These are phyloP conservation scores for Euborellia annulipes DNA, from an alignment of 1,140 invertebrate species.

Conservation along the genomic window DNA sequence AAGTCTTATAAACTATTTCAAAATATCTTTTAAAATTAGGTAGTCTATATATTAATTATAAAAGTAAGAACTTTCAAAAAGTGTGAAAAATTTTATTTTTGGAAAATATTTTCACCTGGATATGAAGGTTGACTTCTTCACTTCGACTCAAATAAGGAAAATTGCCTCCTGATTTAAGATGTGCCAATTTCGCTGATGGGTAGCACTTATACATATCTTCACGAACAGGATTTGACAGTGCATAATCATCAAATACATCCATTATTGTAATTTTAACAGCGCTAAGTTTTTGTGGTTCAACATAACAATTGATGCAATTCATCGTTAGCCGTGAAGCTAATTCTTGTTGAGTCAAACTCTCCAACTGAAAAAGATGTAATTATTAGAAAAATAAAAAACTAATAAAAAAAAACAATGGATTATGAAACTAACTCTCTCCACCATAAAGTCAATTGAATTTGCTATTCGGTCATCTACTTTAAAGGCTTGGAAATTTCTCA, in stretches of 20 bases:
- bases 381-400: constrained; percentile 16
- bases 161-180: constrained; percentile 78
- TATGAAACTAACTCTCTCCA: constrained; percentile 52
- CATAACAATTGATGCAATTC: constrained; percentile 67
- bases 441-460: constrained; percentile 82
- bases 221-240: constrained; percentile 53
- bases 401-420: background rate
- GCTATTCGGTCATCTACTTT: constrained; percentile 61
- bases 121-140: constrained; percentile 79
- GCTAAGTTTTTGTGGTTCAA: constrained; percentile 57
- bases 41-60: too few species aligned
- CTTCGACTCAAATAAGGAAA: constrained; percentile 81
- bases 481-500: constrained; percentile 63
- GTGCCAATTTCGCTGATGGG: constrained; percentile 71
- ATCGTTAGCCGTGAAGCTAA: constrained; percentile 73
- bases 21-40: too few species aligned
- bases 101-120: constrained; percentile 45
- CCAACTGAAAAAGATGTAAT: constrained; percentile 40
- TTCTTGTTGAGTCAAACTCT: constrained; percentile 65
- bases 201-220: constrained; percentile 81
- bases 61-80: too few species aligned
- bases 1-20: too few species aligned
- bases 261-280: constrained; percentile 62
- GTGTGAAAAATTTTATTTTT: constrained; percentile 1
- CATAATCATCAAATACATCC: constrained; percentile 84